phyloP scores from a whole-genome alignment of 1,140 invertebrate species.

The Drosophila orosa region DNA sequence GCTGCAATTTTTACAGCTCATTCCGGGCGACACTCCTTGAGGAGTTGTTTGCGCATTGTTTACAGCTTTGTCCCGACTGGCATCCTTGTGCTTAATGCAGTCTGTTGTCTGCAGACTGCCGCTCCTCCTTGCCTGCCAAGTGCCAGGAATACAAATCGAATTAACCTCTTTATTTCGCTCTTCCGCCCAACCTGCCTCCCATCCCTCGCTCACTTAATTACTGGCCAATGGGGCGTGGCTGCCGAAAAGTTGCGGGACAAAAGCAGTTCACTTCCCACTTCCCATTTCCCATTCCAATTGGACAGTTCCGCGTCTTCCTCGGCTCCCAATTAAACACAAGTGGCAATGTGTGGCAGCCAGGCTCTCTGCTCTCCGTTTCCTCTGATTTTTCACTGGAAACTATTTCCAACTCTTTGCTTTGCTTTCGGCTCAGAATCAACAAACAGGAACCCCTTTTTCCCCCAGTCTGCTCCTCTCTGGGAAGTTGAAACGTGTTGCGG shows the following conservation, averaged over 20 bases:
- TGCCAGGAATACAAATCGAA: slow-evolving; percentile 78
- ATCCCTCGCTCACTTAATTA: slow-evolving; percentile 28
- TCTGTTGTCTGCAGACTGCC: slow-evolving; percentile 24
- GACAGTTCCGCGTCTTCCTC: neutral
- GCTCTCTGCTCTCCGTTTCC: slow-evolving; percentile 7
- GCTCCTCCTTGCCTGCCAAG: slow-evolving; percentile 37
- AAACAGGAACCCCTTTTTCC: slow-evolving; percentile 30
- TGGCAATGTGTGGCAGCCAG: slow-evolving; percentile 30
- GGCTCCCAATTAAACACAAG: slow-evolving; percentile 48
- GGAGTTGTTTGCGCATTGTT: slow-evolving; percentile 67
- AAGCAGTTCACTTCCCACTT: slow-evolving; percentile 23
- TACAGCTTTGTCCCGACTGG: slow-evolving; percentile 54
- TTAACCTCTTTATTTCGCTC: slow-evolving; percentile 53
- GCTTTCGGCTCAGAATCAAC: slow-evolving; percentile 61
- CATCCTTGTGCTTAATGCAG: slow-evolving; percentile 50
- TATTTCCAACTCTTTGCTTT: slow-evolving; percentile 64
- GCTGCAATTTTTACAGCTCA: slow-evolving; percentile 69
- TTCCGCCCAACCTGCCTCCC: neutral
- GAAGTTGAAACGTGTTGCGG: slow-evolving; percentile 71
- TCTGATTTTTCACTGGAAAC: slow-evolving; percentile 65
- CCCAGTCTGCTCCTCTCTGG: slow-evolving; percentile 10
- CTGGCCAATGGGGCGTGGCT: slow-evolving; percentile 30
- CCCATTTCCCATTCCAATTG: neutral
- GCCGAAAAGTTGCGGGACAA: slow-evolving; percentile 34
- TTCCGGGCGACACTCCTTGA: slow-evolving; percentile 69